Conservation (phyloP, 92 coral and sea anemone species). For the Umimayanthus kanabou region DNA sequence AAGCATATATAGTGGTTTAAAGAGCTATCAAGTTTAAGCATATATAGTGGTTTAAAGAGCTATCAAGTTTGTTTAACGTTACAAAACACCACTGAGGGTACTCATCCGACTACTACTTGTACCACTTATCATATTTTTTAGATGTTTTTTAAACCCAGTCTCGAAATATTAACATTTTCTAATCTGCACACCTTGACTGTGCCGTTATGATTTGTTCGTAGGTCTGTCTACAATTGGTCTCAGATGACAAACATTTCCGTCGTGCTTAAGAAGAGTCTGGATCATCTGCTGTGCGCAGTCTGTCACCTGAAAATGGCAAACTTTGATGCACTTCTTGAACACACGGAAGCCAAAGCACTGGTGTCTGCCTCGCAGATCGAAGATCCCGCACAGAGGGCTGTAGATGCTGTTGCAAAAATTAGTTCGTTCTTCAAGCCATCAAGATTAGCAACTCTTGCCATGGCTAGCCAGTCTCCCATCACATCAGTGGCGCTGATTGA, state of each 20-base stretch:
- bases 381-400: constrained; percentile 38
- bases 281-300: constrained; percentile 78
- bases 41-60: too few relatives aligned
- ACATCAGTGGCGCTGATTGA: constrained; percentile 67
- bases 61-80: too few relatives aligned
- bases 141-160: too few relatives aligned
- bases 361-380: constrained; percentile 41
- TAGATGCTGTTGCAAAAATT: constrained; percentile 27
- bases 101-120: not conserved
- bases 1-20: too few relatives aligned
- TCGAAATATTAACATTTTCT: not conserved
- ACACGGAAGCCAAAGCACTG: constrained; percentile 65
- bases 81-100: too few relatives aligned
- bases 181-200: not conserved
- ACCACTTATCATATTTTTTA: too few relatives aligned
- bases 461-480: constrained; percentile 64
- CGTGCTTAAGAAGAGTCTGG: constrained; percentile 78
- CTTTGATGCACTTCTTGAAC: constrained; percentile 70
- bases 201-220: constrained; percentile 7
- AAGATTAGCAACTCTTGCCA: constrained; percentile 67
- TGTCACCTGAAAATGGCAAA: constrained; percentile 71
- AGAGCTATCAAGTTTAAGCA: too few relatives aligned
- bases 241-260: constrained; percentile 64
- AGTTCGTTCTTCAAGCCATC: constrained; percentile 50
- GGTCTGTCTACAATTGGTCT: constrained; percentile 80